Evolutionary conservation across 2,797 vertebrate species (phyloP).

Genomic region (Typhlichthys subterraneus): DNA sequence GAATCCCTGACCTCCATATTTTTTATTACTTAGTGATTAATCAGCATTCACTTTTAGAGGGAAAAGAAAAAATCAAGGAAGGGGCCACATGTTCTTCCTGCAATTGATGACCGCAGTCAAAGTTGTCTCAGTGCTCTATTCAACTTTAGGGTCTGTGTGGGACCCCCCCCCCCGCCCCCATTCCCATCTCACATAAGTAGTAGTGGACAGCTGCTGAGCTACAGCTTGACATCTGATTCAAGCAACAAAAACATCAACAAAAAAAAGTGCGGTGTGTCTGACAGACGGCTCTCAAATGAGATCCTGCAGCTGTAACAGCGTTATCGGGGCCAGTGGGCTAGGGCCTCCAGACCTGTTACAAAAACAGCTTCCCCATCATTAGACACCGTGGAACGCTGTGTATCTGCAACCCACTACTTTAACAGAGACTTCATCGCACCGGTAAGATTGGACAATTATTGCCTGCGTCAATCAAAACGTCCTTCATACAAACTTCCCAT

Average conservation of each 20-base stretch:
- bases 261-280: background rate
- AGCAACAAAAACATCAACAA: background rate
- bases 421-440: conserved; percentile 30
- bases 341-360: conserved; percentile 1
- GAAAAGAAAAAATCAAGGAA: conserved; percentile 1
- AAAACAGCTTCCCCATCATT: background rate
- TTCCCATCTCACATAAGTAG: background rate
- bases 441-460: conserved; percentile 38
- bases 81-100: background rate
- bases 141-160: background rate
- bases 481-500: conserved; percentile 8
- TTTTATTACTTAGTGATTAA: background rate
- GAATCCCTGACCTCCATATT: conserved; percentile 12
- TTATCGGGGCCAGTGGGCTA: background rate
- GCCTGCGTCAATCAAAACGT: conserved; percentile 38
- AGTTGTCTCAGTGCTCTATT: conserved; percentile 1
- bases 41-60: conserved; percentile 5
- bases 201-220: conserved; percentile 2
- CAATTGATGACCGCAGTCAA: conserved; percentile 1
- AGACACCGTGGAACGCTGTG: background rate
- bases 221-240: conserved; percentile 19
- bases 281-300: conserved; percentile 5
- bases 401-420: conserved; percentile 30
- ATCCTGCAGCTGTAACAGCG: background rate
- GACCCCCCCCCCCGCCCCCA: no score